phyloP scores from a whole-genome alignment of 30 jellyfish, hydroid and myxozoan genomes.

The Hydractinia echinata region DNA sequence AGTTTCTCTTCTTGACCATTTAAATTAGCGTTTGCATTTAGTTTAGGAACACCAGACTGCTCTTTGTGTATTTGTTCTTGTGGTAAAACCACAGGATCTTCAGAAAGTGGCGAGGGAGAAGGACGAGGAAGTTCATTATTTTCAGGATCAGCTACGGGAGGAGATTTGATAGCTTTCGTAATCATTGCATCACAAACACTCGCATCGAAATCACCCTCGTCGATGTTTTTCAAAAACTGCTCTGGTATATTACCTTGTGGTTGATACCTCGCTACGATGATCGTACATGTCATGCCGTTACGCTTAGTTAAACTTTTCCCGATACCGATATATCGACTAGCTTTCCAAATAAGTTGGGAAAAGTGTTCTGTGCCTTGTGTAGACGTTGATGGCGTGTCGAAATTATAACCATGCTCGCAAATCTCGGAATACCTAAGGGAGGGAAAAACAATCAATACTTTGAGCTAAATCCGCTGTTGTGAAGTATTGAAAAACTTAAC shows the following conservation, averaged over 20 bases:
- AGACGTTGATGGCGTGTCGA: constrained; percentile 46
- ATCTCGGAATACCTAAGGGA: constrained; percentile 78
- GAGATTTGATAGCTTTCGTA: constrained; percentile 5
- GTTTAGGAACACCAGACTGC: not conserved
- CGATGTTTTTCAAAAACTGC: constrained; percentile 51
- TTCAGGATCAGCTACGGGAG: not conserved
- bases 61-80: not conserved
- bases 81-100: not conserved
- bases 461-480: too few relatives aligned
- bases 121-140: not conserved
- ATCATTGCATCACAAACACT: constrained; percentile 54
- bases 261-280: constrained; percentile 69
- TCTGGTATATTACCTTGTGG: constrained; percentile 75
- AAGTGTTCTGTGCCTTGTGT: constrained; percentile 72
- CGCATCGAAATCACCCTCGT: constrained; percentile 64
- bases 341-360: constrained; percentile 82
- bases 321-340: constrained; percentile 65
- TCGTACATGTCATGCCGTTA: constrained; percentile 80
- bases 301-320: constrained; percentile 79
- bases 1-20: too few relatives aligned
- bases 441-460: not conserved
- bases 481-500: too few relatives aligned
- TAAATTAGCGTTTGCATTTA: not conserved
- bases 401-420: constrained; percentile 89
- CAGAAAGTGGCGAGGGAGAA: not conserved